Base-by-base conservation (phyloP, 1,140 invertebrate genomes). In the Lucilia sericata region DNA sequence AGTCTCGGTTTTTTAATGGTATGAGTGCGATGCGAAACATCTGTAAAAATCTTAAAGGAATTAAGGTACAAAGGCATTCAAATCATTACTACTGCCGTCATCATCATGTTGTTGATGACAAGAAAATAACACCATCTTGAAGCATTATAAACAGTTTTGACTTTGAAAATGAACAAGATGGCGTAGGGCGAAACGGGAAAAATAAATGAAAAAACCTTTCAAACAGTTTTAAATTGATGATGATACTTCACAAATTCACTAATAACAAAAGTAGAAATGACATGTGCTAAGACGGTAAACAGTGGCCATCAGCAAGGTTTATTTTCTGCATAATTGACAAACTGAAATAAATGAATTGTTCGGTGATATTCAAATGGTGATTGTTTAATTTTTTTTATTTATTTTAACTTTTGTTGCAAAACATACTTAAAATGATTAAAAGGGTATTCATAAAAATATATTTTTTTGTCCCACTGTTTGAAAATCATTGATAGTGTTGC, bases 211-310 rank as follows among this genome's bases (percentile, higher is more conserved):
- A 80, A 80, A 80, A 80, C 42, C 19, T 80, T 49, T 49, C 42
- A 47, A 80, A 49, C 76, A 80, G 47, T 42, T 49, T 80, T 12
- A 80, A 80, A 80, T 80, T 80, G 19, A 80, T 80, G 76, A 51
- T 80, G 76, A 80, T 49, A 49, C 76, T 80, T 49, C 19, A 49
- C 8, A 21, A 70, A 25, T 19, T 21, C 21, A 21, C 65, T 70
- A 70, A 70, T 55, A 55, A 55, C 17, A 55, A 55, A 5, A 55
- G 51, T 17, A 55, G 13, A 12, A 55, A 55, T 42, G 51, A 55
- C 17, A 12, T 12, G 42, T 55, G 51, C 51, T 17, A 55, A 13
- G 13, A 55, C 51, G 12, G 10, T n/a, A 12, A 55, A 55, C 17
- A n/a, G 17, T n/a, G 51, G 17, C 0, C 8, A 55, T 12, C 3